Conservation (phyloP, 2,888 invertebrate genomes). For the Nephrotoma flavescens region DNA sequence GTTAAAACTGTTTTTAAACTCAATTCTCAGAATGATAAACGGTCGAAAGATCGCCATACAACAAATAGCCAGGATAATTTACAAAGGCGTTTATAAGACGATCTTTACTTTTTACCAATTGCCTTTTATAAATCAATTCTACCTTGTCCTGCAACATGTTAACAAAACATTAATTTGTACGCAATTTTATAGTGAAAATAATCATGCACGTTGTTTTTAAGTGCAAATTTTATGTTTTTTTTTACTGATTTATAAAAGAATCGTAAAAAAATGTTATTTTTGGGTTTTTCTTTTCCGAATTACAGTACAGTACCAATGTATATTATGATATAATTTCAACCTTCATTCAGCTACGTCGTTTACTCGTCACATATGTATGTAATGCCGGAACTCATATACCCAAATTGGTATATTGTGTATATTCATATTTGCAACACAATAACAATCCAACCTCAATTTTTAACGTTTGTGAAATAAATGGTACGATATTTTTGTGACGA, state of each 20-base stretch:
- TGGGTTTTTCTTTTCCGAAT: neutral
- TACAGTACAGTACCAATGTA: neutral
- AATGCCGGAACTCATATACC: neutral
- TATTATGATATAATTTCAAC: neutral
- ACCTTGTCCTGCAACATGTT: too few species aligned
- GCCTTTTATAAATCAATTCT: too few species aligned
- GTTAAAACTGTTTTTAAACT: too few species aligned
- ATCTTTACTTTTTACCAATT: too few species aligned
- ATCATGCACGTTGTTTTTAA: neutral
- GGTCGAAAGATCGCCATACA: too few species aligned
- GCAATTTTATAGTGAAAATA: neutral
- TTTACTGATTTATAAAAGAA: neutral
- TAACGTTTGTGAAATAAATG: neutral
- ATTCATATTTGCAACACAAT: neutral
- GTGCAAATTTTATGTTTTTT: neutral
- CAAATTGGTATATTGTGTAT: neutral
- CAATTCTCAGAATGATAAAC: too few species aligned
- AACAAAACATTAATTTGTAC: too few species aligned
- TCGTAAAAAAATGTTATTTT: neutral
- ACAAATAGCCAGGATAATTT: too few species aligned
- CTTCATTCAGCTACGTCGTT: neutral
- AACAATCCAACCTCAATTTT: neutral
- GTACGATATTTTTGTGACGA: neutral
- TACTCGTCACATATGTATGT: neutral
- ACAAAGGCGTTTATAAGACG: too few species aligned